phyloP scores from a whole-genome alignment of 2,797 vertebrate species.

The Spea hammondii region DNA sequence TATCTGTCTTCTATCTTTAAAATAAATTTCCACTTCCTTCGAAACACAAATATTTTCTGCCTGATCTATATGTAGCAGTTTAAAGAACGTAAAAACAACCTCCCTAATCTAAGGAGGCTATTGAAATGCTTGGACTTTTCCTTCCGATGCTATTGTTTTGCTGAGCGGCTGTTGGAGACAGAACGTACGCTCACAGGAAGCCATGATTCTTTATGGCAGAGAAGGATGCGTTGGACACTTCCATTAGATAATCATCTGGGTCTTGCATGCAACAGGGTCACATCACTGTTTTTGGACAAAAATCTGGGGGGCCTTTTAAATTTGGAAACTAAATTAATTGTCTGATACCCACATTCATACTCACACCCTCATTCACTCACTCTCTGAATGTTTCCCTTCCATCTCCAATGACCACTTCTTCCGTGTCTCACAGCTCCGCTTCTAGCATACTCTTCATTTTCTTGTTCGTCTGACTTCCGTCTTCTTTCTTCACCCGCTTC shows the following conservation, averaged over 20 bases:
- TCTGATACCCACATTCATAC: too few relatives aligned
- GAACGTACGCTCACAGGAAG: conserved; percentile 15
- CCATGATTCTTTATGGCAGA: conserved; percentile 21
- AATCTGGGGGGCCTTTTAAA: not conserved
- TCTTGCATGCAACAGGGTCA: too few relatives aligned
- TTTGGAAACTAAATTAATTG: too few relatives aligned
- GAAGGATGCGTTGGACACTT: not conserved
- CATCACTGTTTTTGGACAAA: not conserved
- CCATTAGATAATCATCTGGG: conserved; percentile 3
- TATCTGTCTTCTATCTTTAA: conserved; percentile 10
- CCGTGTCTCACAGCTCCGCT: too few relatives aligned
- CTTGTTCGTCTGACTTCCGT: too few relatives aligned
- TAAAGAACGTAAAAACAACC: not conserved
- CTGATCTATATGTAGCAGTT: not conserved
- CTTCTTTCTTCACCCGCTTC: too few relatives aligned
- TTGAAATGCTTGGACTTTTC: conserved; percentile 2
- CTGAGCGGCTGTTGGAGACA: conserved; percentile 13
- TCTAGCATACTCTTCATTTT: too few relatives aligned
- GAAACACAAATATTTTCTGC: conserved; percentile 3
- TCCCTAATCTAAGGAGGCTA: conserved; percentile 6
- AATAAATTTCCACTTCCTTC: conserved; percentile 10
- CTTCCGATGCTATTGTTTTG: conserved; percentile 39
- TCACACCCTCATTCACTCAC: too few relatives aligned
- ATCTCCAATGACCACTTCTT: too few relatives aligned
- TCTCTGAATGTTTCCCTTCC: too few relatives aligned